phyloP scores from a whole-genome alignment of 2,113 vertebrate genomes.

The Pollimyrus isidori region DNA sequence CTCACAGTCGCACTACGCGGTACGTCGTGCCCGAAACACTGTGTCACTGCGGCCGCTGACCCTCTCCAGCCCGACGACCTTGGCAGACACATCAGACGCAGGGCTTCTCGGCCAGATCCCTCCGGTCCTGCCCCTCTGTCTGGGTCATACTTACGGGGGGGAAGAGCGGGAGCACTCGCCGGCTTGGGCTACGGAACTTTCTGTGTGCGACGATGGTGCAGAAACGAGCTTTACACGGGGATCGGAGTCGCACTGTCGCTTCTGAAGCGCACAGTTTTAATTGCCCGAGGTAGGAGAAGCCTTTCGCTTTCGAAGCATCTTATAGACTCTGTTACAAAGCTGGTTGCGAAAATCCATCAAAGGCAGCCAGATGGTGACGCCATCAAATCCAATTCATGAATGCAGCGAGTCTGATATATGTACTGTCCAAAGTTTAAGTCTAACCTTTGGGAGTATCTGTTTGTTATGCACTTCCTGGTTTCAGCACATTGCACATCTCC shows the following conservation, averaged over 20 bases:
- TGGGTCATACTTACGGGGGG: neutral
- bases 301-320: neutral
- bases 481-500: neutral
- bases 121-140: neutral
- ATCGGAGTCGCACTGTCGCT: neutral
- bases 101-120: neutral
- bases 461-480: neutral
- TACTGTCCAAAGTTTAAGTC: neutral
- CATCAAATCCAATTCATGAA: neutral
- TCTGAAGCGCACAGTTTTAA: slow-evolving; percentile 9
- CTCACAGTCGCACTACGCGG: neutral
- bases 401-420: neutral
- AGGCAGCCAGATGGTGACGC: neutral
- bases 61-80: neutral
- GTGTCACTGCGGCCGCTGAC: neutral
- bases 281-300: slow-evolving; percentile 36
- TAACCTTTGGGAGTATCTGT: neutral
- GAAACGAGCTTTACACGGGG: neutral
- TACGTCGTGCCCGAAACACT: neutral
- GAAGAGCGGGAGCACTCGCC: neutral
- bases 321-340: neutral
- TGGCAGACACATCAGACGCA: neutral
- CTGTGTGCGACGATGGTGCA: neutral
- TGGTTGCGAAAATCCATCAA: neutral
- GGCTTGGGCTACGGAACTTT: neutral